These are phyloP conservation scores for Nephrotoma appendiculata DNA, from an alignment of 2,888 invertebrate genomes.

Conservation along the genomic window DNA sequence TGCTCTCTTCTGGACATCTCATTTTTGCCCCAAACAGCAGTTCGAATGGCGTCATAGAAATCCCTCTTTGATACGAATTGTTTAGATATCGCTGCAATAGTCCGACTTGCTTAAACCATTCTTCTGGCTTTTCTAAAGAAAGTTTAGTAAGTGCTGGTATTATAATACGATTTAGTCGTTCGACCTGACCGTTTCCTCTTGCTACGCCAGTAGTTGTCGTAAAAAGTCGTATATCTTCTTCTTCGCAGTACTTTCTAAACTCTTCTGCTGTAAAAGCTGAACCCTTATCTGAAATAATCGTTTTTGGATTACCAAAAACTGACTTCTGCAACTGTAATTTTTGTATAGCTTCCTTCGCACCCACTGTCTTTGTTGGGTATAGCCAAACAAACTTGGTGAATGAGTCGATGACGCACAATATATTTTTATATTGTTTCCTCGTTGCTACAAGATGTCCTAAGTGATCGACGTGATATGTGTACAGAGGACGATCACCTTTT, in stretches of 20 bases:
- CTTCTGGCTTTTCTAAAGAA: constrained; percentile 17
- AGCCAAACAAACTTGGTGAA: neutral
- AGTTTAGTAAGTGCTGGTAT: constrained; percentile 22
- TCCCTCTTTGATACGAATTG: constrained; percentile 8
- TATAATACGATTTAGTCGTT: constrained; percentile 17
- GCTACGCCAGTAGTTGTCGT: constrained; percentile 19
- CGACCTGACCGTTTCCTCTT: constrained; percentile 23
- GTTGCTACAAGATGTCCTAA: constrained; percentile 19
- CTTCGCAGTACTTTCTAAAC: constrained; percentile 21
- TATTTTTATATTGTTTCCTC: constrained; percentile 15
- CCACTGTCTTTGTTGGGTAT: constrained; percentile 12
- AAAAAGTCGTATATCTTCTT: constrained; percentile 20
- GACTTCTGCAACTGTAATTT: constrained; percentile 18
- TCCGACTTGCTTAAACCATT: constrained; percentile 18
- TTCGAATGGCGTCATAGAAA: constrained; percentile 9
- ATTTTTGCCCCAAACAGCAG: constrained; percentile 7
- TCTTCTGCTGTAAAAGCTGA: constrained; percentile 23
- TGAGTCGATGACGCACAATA: constrained; percentile 6
- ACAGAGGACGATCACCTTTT: constrained; percentile 19
- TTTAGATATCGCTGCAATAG: constrained; percentile 17
- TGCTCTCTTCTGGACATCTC: neutral
- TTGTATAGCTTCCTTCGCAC: constrained; percentile 17
- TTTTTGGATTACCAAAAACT: constrained; percentile 22
- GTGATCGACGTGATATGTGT: constrained; percentile 11
- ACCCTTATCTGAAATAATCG: constrained; percentile 21